These are phyloP conservation scores for Varanus salvator DNA, from an alignment of 2,113 vertebrate genomes.

Conservation along the genomic window DNA sequence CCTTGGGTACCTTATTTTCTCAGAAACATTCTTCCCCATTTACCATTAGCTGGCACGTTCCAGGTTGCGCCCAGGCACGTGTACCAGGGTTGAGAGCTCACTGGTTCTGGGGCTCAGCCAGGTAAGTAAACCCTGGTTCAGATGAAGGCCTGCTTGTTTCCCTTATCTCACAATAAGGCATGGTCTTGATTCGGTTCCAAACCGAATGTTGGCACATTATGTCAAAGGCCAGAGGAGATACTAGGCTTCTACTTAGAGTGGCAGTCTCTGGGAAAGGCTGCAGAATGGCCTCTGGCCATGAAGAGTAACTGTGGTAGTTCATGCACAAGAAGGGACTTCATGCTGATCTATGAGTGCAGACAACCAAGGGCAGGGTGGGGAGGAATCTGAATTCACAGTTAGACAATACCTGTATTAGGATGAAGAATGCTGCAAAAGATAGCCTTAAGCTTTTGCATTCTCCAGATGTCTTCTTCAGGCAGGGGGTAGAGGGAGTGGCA, in stretches of 20 bases:
- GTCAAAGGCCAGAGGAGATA: not conserved
- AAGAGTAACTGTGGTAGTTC: not conserved
- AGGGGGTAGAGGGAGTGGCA: too few species aligned
- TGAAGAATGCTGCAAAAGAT: too few species aligned
- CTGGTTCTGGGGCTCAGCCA: not conserved
- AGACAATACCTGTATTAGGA: too few species aligned
- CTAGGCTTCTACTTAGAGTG: not conserved
- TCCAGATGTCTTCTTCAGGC: too few species aligned
- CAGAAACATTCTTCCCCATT: not conserved
- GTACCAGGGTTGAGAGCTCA: not conserved
- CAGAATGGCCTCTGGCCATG: not conserved
- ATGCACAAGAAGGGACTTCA: not conserved
- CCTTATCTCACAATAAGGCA: not conserved
- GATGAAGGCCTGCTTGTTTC: not conserved
- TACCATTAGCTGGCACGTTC: not conserved
- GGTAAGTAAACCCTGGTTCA: not conserved
- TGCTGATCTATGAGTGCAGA: too few species aligned
- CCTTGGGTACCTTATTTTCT: not conserved
- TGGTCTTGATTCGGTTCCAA: not conserved
- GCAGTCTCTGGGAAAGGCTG: not conserved
- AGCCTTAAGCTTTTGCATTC: too few species aligned
- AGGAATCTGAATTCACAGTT: too few species aligned
- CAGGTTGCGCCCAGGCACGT: not conserved
- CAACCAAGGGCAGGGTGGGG: too few species aligned
- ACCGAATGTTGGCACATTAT: not conserved